Evolutionary conservation across 2,113 vertebrate genomes (phyloP).

Genomic region (Apodemus speciosus): DNA sequence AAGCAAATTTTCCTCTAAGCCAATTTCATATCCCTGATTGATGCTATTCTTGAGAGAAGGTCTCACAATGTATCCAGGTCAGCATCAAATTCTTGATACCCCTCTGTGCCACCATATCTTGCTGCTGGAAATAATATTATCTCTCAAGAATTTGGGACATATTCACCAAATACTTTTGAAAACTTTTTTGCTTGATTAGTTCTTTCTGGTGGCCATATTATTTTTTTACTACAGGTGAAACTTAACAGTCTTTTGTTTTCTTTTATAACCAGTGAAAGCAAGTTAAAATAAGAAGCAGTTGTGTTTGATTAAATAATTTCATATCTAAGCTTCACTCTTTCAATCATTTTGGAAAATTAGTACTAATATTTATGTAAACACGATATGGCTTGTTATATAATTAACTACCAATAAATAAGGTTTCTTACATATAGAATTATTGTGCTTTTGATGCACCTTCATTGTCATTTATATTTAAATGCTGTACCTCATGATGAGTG

Average conservation of each 20-base stretch:
- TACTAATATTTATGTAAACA: background rate
- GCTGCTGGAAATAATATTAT: background rate
- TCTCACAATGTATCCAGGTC: background rate
- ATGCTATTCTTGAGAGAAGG: background rate
- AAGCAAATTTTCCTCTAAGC: background rate
- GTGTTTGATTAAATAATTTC: background rate
- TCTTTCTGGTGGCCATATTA: background rate
- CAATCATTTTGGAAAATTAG: background rate
- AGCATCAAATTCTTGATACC: background rate
- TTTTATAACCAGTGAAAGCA: background rate
- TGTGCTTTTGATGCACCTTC: background rate
- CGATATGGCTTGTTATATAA: background rate
- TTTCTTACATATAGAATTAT: slow-evolving; percentile 16
- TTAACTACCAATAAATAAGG: background rate
- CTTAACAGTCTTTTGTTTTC: background rate
- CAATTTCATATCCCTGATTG: background rate
- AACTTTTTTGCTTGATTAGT: background rate
- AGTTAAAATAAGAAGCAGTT: slow-evolving; percentile 29
- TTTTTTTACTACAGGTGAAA: background rate
- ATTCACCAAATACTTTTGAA: background rate
- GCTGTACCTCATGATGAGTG: background rate
- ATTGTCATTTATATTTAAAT: slow-evolving; percentile 39
- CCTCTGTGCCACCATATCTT: background rate
- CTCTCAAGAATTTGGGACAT: background rate
- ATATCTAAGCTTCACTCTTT: background rate